phyloP scores from a whole-genome alignment of 2,888 invertebrate species.

The Calliopum simillimum region DNA sequence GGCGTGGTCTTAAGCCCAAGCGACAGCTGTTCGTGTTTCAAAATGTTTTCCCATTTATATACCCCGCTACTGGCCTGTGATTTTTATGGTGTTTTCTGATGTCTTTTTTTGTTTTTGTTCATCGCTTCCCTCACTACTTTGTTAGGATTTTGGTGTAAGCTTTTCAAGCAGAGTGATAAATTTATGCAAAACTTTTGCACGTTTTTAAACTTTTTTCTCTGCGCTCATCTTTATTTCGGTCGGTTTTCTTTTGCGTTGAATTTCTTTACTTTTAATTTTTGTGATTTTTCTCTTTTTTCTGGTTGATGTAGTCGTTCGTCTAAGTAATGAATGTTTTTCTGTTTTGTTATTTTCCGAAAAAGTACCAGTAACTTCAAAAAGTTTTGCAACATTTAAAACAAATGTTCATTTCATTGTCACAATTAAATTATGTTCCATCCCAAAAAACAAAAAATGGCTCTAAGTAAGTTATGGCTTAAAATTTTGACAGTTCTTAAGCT shows the following conservation, averaged over 20 bases:
- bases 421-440: constrained; percentile 25
- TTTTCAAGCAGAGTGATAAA: constrained; percentile 2
- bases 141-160: not conserved
- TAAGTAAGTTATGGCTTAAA: constrained; percentile 21
- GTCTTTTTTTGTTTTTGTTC: not conserved
- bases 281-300: not conserved
- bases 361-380: constrained; percentile 10
- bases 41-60: constrained; percentile 1
- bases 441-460: constrained; percentile 7
- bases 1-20: not conserved
- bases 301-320: no score
- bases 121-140: not conserved
- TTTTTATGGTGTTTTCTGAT: constrained; percentile 3
- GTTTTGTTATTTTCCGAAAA: not conserved
- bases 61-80: not conserved
- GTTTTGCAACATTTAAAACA: constrained; percentile 22
- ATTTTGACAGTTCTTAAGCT: constrained; percentile 16
- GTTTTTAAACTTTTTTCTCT: constrained; percentile 14
- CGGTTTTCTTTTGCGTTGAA: not conserved
- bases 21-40: constrained; percentile 16
- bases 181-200: constrained; percentile 27
- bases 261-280: not conserved
- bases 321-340: constrained; percentile 23
- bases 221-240: not conserved
- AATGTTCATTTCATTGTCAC: constrained; percentile 24